Evolutionary conservation across 2,797 vertebrate species (phyloP), one percentile per base, ranked within the genome.

Genomic region (Squalus acanthias): DNA sequence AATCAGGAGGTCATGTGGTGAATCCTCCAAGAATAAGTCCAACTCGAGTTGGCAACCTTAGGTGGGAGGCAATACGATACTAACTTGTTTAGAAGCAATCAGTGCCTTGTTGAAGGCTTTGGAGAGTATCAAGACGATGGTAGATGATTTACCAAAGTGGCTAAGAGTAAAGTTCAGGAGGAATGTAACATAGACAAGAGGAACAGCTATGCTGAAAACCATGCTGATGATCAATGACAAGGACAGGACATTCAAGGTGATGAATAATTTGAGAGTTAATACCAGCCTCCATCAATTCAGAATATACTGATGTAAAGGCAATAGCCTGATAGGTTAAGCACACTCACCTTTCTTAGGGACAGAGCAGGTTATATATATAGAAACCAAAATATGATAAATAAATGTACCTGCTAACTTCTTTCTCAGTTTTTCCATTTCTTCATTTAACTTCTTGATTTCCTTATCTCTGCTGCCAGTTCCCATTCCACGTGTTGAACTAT

Each of bases 391-490:
- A 93, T 93, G n/a, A 46, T 2, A 69, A 39, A 93, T n/a, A 39
- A 39, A 67, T 93, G 20, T 92, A 99, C 99, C 99, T 98, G 98
- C 98, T 96, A 99, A 97, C 97, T 99, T 99, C 97, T 98, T 99
- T 97, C 99, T 99, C 60, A 99, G 97, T 0, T 98, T 98, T 33
- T 99, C 99, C 0, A 99, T 99, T 97, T 99, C 99, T 97, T 99
- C 99, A 85, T 99, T 99, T 29, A 99, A 97, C 97, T 98, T 99
- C 97, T 99, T 99, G 70, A 99, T 98, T 97, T 99, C 99, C 96
- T 98, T 99, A 97, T 99, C 99, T 12, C 98, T 98, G 70, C 97
- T 98, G 76, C 98, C 96, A 8, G 98, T 98, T 96, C 98, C 97
- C 96, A 98, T 96, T 95, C 98, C 97, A 95, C 98, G 98, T 3